Evolutionary conservation across 2,797 vertebrate genomes (phyloP).

Genomic region (Chromobotia macracanthus): DNA sequence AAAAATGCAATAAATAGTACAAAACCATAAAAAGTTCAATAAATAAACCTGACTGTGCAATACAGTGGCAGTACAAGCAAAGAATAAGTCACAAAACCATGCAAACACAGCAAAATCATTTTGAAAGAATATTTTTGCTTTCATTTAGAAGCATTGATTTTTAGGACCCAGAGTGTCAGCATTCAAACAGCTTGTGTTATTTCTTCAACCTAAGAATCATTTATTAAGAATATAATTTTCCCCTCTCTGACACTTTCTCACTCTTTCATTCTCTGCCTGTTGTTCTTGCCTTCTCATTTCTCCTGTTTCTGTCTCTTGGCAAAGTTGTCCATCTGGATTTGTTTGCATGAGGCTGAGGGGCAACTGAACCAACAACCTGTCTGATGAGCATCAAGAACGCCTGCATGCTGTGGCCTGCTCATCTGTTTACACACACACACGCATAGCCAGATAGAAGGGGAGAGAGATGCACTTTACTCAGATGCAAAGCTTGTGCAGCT

Average conservation of each 20-base stretch:
- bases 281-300: slow-evolving; percentile 18
- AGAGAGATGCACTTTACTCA: slow-evolving; percentile 17
- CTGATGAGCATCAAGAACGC: slow-evolving; percentile 79
- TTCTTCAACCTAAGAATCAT: neutral
- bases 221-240: slow-evolving; percentile 22
- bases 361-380: slow-evolving; percentile 81
- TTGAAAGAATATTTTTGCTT: slow-evolving; percentile 13
- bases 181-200: slow-evolving; percentile 5
- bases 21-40: neutral
- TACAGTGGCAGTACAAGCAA: neutral
- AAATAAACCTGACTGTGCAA: neutral
- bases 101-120: slow-evolving; percentile 30
- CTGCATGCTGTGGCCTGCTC: slow-evolving; percentile 63
- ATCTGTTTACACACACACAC: slow-evolving; percentile 54
- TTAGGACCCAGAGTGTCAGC: slow-evolving; percentile 20
- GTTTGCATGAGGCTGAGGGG: slow-evolving; percentile 75
- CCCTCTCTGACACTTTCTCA: slow-evolving; percentile 64
- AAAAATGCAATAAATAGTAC: neutral
- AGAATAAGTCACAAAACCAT: slow-evolving; percentile 17
- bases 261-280: slow-evolving; percentile 52
- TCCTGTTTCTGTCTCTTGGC: slow-evolving; percentile 57
- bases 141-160: slow-evolving; percentile 23
- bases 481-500: slow-evolving; percentile 12
- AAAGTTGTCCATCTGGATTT: slow-evolving; percentile 79
- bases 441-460: slow-evolving; percentile 39